Conservation (phyloP, 2,113 vertebrate species). For the Accipiter virgatus region DNA sequence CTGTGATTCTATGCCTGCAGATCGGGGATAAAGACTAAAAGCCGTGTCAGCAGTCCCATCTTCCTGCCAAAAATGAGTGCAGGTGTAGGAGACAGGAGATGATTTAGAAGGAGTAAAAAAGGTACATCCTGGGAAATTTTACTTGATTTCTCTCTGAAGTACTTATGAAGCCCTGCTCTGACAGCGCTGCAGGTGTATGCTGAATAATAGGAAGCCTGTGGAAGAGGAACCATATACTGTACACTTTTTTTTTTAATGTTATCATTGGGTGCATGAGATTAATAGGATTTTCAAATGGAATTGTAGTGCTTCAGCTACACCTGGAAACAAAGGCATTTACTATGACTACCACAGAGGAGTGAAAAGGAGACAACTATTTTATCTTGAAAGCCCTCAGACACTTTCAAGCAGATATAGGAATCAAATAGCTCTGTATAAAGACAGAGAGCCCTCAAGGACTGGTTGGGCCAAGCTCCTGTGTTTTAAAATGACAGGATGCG, state of each 20-base stretch:
- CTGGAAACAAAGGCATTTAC: conserved; percentile 31
- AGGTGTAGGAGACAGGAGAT: not conserved
- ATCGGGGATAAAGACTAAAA: not conserved
- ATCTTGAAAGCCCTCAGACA: conserved; percentile 31
- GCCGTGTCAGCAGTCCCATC: not conserved
- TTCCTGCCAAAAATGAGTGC: not conserved
- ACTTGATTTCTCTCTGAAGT: not conserved
- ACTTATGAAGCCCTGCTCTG: not conserved
- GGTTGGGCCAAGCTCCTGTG: not conserved
- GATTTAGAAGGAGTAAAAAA: not conserved
- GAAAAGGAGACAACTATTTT: conserved; percentile 14
- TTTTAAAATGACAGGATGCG: not conserved
- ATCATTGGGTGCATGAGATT: not conserved
- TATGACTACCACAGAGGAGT: not conserved
- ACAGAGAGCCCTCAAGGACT: not conserved
- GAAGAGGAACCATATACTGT: not conserved
- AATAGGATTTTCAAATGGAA: conserved; percentile 17
- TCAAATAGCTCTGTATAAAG: not conserved
- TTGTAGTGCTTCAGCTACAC: not conserved
- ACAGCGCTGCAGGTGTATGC: not conserved
- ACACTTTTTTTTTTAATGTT: not conserved
- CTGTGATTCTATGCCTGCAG: not conserved
- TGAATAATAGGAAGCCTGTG: not conserved
- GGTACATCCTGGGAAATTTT: not conserved
- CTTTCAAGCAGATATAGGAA: not conserved